Base-by-base conservation (phyloP, 2,888 invertebrate species). In the Imbricaverruca yamaguchii region DNA sequence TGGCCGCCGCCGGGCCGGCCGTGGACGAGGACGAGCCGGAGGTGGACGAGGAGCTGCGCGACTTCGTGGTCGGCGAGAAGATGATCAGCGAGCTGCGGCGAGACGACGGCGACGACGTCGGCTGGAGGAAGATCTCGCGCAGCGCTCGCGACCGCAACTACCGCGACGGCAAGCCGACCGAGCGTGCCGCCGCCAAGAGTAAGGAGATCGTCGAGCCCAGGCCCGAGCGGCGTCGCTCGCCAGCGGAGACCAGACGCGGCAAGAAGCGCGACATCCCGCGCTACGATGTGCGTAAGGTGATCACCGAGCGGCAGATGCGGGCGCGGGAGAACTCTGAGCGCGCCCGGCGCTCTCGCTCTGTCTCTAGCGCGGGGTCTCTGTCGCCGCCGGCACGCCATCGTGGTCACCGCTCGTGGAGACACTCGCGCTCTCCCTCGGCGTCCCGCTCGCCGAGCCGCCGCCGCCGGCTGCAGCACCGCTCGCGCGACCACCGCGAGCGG, bases 1-100 rank as follows among this genome's bases (percentile, higher is more conserved):
- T 7, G 82, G 77, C 55, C 83, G 83, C 61, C 82, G 82, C 11
- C 83, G 83, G 81, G 80, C 80, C 25, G 63, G 82, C 25, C 81
- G 79, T 56, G 82, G 82, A 57, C 83, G 83, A 81, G 83, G 83
- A 61, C 83, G 69, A 15, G 53, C 61, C 69, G 4, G 69, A 74
- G 53, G 69, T 53, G 15, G 69, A 39, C 69, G 39, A 39, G 25
- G 69, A 74, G 3, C 8, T 74, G 18, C 69, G 18, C 39, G 25
- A 65, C 67, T 78, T 39, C 18, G 39, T 82, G 59, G 18, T 61
- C 11, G 21, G 67, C 15, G 69, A 81, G 80, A 39, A 67, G 57
- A 74, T 82, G 81, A 81, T 81, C 79, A 81, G 82, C 81, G 67
- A 80, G 69, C 18, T 65, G 80, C 12, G 67, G 59, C 18, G 63